Percentiles rank a stretch among this genome's conserved stretches.
Conservation (phyloP, 2,113 vertebrate genomes). For the Oncorhynchus tshawytscha region DNA sequence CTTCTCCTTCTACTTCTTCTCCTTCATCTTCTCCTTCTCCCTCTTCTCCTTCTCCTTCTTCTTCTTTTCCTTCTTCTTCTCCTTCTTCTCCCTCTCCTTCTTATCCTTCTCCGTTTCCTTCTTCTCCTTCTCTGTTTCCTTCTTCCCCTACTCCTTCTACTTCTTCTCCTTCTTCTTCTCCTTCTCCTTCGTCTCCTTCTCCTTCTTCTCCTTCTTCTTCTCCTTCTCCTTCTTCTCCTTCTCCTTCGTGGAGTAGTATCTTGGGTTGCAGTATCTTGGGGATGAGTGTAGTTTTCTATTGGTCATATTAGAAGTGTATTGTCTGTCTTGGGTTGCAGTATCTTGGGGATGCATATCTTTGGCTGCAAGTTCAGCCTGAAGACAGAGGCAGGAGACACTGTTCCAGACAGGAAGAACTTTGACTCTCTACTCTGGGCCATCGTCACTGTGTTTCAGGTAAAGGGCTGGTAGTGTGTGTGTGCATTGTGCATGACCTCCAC, state of each 20-base stretch:
- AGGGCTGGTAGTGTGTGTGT: background rate
- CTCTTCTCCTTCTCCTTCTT: too few relatives aligned
- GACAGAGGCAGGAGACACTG: slow-evolving; percentile 90
- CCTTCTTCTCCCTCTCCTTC: rapidly evolving
- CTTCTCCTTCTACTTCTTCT: too few relatives aligned
- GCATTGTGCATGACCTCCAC: too few relatives aligned
- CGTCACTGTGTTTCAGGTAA: slow-evolving; percentile 95
- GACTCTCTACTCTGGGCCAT: slow-evolving; percentile 97
- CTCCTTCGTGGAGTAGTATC: too few relatives aligned
- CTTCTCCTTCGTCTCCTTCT: rapidly evolving
- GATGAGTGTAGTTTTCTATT: background rate
- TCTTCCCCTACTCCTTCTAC: rapidly evolving
- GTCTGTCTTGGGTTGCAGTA: slow-evolving; percentile 68
- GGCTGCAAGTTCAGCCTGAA: slow-evolving; percentile 97
- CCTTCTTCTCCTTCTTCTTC: rapidly evolving
- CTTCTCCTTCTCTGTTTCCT: rapidly evolving
- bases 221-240: rapidly evolving
- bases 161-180: rapidly evolving
- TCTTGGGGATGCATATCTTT: slow-evolving; percentile 98
- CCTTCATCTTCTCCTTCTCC: too few relatives aligned
- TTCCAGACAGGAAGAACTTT: slow-evolving; percentile 96
- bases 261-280: slow-evolving; percentile 74
- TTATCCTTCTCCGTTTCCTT: rapidly evolving
- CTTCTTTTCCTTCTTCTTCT: rapidly evolving
- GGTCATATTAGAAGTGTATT: background rate